Percentiles rank a stretch among this genome's conserved stretches.
phyloP scores from a whole-genome alignment of 2,113 vertebrate species.

The Xiphorhynchus elegans region DNA sequence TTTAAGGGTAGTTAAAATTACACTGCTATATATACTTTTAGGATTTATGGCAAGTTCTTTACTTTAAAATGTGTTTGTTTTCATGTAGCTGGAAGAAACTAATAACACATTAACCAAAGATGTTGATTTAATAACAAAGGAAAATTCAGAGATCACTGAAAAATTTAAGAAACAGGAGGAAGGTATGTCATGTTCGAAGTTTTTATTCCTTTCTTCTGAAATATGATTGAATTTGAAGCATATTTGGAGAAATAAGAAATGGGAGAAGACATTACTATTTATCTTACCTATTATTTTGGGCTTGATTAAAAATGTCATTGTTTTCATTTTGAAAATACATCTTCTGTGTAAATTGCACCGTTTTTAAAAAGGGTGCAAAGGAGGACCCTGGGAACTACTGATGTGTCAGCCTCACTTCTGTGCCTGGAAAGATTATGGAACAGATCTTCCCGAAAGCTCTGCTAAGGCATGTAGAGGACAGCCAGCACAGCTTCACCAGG shows the following conservation, averaged over 20 bases:
- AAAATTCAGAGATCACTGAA: conserved; percentile 87
- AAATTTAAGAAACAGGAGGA: conserved; percentile 82
- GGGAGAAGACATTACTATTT: not conserved
- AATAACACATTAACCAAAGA: conserved; percentile 94
- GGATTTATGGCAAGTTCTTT: not conserved
- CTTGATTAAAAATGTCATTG: not conserved
- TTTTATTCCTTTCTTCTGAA: not conserved
- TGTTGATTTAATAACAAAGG: conserved; percentile 89
- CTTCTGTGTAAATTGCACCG: not conserved
- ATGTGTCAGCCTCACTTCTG: not conserved
- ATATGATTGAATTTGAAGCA: not conserved
- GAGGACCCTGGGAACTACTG: not conserved
- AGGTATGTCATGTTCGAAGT: conserved; percentile 75
- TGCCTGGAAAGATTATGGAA: not conserved
- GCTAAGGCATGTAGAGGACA: not conserved
- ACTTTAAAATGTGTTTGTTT: conserved; percentile 38
- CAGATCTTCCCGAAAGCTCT: not conserved
- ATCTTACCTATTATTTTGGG: not conserved
- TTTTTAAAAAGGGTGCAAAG: not conserved
- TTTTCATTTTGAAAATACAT: not conserved
- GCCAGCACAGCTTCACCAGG: not conserved
- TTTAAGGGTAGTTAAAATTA: not conserved
- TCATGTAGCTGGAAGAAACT: conserved; percentile 91
- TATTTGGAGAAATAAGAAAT: not conserved
- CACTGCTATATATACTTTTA: not conserved